phyloP scores from a whole-genome alignment of 2,888 invertebrate genomes.

The Elysia crispata region DNA sequence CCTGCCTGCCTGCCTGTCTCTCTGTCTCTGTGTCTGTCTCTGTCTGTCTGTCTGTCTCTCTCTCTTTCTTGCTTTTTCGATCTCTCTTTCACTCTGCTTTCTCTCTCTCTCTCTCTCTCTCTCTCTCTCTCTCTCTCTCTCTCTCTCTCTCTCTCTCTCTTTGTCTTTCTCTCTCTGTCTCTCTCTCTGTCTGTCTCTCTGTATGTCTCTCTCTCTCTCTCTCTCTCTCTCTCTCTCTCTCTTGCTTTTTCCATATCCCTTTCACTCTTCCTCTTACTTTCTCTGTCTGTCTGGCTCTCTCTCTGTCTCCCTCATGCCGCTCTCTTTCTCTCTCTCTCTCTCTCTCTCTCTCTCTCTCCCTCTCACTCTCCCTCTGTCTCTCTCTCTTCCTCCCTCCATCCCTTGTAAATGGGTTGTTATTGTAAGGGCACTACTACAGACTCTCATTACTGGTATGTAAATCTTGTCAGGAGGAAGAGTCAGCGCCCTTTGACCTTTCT shows the following conservation, averaged over 20 bases:
- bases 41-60: not conserved
- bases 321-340: too few relatives aligned
- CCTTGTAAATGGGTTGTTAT: not conserved
- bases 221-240: constrained; percentile 3
- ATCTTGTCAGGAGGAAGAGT: too few relatives aligned
- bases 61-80: too few relatives aligned
- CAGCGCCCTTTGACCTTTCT: too few relatives aligned
- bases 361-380: not conserved
- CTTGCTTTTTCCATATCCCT: not conserved
- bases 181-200: too few relatives aligned
- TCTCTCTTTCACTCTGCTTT: too few relatives aligned
- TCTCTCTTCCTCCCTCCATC: not conserved
- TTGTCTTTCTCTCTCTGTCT: not conserved
- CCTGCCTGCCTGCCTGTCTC: not conserved
- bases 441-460: too few relatives aligned
- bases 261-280: not conserved
- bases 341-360: not conserved
- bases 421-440: too few relatives aligned
- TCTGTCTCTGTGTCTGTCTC: not conserved
- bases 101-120: too few relatives aligned
- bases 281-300: not conserved
- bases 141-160: not conserved
- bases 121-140: not conserved
- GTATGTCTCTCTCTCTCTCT: too few relatives aligned
- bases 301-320: too few relatives aligned